Conservation (phyloP, 2,113 vertebrate species). For the Melanerpes formicivorus region DNA sequence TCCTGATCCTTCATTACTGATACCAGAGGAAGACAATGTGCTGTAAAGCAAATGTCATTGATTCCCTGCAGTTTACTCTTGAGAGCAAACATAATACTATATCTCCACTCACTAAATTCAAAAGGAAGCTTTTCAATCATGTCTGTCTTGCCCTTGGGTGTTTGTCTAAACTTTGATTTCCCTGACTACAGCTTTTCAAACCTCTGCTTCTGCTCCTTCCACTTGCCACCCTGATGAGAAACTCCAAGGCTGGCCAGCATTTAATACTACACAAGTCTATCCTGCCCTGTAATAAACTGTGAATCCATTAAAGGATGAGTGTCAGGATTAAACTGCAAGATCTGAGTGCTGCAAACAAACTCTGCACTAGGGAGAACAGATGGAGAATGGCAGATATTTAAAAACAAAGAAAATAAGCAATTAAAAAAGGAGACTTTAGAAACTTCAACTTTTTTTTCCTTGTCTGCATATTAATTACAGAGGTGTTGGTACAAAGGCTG, state of each 20-base stretch:
- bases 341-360: conserved; percentile 36
- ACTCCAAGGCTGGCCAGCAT: conserved; percentile 30
- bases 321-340: conserved; percentile 49
- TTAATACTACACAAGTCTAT: conserved; percentile 4
- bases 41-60: conserved; percentile 53
- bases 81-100: conserved; percentile 24
- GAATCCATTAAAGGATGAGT: conserved; percentile 55
- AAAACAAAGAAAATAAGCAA: conserved; percentile 56
- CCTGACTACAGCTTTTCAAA: conserved; percentile 48
- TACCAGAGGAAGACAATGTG: conserved; percentile 49
- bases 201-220: conserved; percentile 21
- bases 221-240: conserved; percentile 28
- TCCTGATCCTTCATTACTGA: conserved; percentile 41
- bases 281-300: conserved; percentile 43
- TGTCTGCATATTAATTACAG: not conserved
- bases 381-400: conserved; percentile 60
- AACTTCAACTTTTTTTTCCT: conserved; percentile 13
- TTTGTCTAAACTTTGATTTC: conserved; percentile 43
- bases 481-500: conserved; percentile 29
- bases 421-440: conserved; percentile 52
- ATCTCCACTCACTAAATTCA: not conserved
- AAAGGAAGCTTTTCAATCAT: not conserved
- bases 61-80: conserved; percentile 6
- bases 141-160: conserved; percentile 25
- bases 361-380: conserved; percentile 56